Evolutionary conservation across 2,797 vertebrate genomes (phyloP), one percentile per base, ranked within the genome.

Genomic region (Chlorospingus flavigularis): DNA sequence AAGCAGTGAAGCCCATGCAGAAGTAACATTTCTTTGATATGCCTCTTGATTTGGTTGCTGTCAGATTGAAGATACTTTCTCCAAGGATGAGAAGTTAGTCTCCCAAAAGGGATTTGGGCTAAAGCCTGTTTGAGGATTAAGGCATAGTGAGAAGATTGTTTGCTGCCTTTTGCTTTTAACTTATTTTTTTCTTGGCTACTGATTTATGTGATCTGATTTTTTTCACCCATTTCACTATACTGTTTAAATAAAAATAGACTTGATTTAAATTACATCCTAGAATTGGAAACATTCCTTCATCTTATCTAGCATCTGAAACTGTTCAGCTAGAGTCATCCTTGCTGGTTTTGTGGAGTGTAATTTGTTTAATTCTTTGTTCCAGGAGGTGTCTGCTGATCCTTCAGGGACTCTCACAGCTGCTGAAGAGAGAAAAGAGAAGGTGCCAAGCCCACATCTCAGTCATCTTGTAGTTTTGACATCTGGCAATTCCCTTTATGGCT

Each of bases 381-480:
- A 99, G 99, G 99, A 99, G 93, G 97, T 98, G 16, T 97, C 96
- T 23, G 93, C 97, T 55, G 99, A 99, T 97, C 97, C 96, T 6
- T 26, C 97, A 9, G 98, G 98, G 40, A 97, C 98, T 31, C 98
- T 99, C 11, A 97, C 98, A 37, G 96, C 98, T 47, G 94, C 97
- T n/a, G 99, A 99, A 97, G 99, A 99, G 95, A 98, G 98, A 80
- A 99, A 99, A 96, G 99, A 99, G 97, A 99, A 99, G 94, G 98
- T 99, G 33, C 99, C 99, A 48, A 99, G 99, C 90, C 99, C 99
- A 48, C 99, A 99, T 89, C 99, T 99, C 85, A 99, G 99, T 96
- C 99, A 99, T 62, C 95, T 99, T 3, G 99, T 99, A 84, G 97
- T 99, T 95, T 98, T 99, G 95, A 99, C 98, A 3, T 98, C 98